These are phyloP conservation scores for Tachina grossa DNA, from an alignment of 2,888 invertebrate species.

Conservation along the genomic window DNA sequence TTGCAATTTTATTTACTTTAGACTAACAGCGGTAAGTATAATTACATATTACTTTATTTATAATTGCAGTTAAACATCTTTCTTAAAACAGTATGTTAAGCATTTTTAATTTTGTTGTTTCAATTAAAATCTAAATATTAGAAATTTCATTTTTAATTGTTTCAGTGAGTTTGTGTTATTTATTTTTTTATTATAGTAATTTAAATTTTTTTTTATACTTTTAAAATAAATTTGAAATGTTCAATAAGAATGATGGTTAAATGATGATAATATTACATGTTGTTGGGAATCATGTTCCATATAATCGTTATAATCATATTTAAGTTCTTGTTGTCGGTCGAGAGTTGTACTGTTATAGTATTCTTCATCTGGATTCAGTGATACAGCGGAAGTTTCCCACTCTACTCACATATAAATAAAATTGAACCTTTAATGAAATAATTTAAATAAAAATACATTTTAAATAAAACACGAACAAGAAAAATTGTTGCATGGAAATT, in stretches of 20 bases:
- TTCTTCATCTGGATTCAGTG: slow-evolving; percentile 29
- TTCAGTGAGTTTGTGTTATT: slow-evolving; percentile 6
- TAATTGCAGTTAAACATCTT: slow-evolving; percentile 30
- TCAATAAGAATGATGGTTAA: slow-evolving; percentile 58
- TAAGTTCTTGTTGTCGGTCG: slow-evolving; percentile 33
- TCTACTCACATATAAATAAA: slow-evolving; percentile 86
- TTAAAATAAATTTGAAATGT: slow-evolving; percentile 57
- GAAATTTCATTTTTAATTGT: slow-evolving; percentile 43
- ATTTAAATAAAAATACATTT: background rate
- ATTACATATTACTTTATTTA: slow-evolving; percentile 23
- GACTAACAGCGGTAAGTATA: slow-evolving; percentile 48
- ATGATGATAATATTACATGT: slow-evolving; percentile 38
- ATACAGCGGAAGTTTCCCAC: slow-evolving; percentile 51
- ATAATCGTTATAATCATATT: slow-evolving; percentile 63
- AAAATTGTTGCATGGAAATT: background rate
- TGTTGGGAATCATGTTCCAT: slow-evolving; percentile 56
- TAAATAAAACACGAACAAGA: background rate
- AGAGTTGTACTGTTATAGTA: slow-evolving; percentile 41
- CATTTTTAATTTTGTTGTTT: slow-evolving; percentile 39
- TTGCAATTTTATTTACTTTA: slow-evolving; percentile 46
- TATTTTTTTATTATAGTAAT: slow-evolving; percentile 29
- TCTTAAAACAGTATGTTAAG: slow-evolving; percentile 31
- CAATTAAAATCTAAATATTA: slow-evolving; percentile 62
- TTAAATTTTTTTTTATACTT: slow-evolving; percentile 20
- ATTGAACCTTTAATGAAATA: slow-evolving; percentile 85